Conservation (phyloP, 2,797 vertebrate genomes). For the Ambastaia sidthimunki region DNA sequence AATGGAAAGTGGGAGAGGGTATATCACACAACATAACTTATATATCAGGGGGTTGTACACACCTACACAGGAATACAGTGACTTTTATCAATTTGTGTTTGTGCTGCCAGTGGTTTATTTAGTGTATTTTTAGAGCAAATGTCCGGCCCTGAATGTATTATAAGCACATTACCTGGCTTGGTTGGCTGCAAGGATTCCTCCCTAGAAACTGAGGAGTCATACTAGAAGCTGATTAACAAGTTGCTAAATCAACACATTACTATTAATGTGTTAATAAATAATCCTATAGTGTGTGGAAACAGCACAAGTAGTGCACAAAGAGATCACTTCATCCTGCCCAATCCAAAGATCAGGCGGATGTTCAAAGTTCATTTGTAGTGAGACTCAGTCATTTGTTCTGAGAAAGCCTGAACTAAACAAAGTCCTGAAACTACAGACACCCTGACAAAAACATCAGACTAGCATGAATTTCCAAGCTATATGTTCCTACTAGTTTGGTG, state of each 20-base stretch:
- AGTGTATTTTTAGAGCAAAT: not conserved
- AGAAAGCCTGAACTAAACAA: not conserved
- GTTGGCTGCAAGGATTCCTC: too few relatives aligned
- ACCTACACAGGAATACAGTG: too few relatives aligned
- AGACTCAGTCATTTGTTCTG: not conserved
- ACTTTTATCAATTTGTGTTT: not conserved
- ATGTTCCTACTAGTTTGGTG: too few relatives aligned
- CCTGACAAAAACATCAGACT: not conserved
- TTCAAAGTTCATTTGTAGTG: not conserved
- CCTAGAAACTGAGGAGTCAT: too few relatives aligned
- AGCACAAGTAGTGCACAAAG: not conserved
- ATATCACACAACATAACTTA: conserved; percentile 36
- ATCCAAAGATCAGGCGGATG: conserved; percentile 12
- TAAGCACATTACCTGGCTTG: too few relatives aligned
- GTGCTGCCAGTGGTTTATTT: not conserved
- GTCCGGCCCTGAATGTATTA: too few relatives aligned
- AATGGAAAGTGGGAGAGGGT: conserved; percentile 23
- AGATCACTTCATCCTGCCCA: not conserved
- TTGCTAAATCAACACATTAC: conserved; percentile 1
- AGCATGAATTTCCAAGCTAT: not conserved
- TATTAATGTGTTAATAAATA: conserved; percentile 27
- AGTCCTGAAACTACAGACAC: not conserved
- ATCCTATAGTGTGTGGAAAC: not conserved
- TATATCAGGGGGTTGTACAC: conserved; percentile 29
- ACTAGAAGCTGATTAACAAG: not conserved